These are phyloP conservation scores for Geotrupes spiniger DNA, from an alignment of 2,888 invertebrate species.

Conservation along the genomic window DNA sequence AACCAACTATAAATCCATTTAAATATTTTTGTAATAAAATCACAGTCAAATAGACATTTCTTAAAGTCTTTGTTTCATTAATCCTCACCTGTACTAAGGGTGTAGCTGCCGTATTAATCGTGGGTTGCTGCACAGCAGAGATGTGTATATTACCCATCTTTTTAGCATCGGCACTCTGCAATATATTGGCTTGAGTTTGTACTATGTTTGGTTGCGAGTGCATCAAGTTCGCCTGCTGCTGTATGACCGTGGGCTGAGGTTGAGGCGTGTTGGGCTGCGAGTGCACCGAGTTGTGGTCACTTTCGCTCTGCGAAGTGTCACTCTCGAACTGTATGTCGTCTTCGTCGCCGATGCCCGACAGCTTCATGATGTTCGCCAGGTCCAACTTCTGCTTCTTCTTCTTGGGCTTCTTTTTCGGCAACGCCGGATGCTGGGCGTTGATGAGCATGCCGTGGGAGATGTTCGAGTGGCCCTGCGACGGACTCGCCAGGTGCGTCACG, in stretches of 20 bases:
- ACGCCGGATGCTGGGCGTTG: slow-evolving; percentile 34
- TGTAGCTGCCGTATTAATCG: slow-evolving; percentile 46
- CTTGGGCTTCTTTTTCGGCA: slow-evolving; percentile 58
- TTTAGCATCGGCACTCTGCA: slow-evolving; percentile 36
- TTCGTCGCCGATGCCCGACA: slow-evolving; percentile 64
- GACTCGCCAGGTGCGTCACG: slow-evolving; percentile 41
- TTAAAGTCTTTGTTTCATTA: too few relatives aligned
- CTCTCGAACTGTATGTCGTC: slow-evolving; percentile 58
- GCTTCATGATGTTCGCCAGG: slow-evolving; percentile 71
- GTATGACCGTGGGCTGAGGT: slow-evolving; percentile 24
- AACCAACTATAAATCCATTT: slow-evolving; percentile 2
- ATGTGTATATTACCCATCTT: slow-evolving; percentile 48
- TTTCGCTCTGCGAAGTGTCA: slow-evolving; percentile 49
- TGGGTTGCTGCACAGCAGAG: slow-evolving; percentile 42
- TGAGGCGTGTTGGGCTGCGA: slow-evolving; percentile 41
- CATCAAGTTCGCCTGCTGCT: slow-evolving; percentile 26
- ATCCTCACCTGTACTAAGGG: slow-evolving; percentile 45
- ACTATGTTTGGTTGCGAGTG: slow-evolving; percentile 21
- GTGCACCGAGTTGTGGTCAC: slow-evolving; percentile 42
- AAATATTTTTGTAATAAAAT: too few relatives aligned
- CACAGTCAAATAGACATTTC: too few relatives aligned
- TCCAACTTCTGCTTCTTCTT: slow-evolving; percentile 60
- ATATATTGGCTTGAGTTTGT: slow-evolving; percentile 28
- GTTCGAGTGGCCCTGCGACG: slow-evolving; percentile 29
- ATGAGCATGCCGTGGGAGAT: slow-evolving; percentile 29